Base-by-base conservation (phyloP, 2,888 invertebrate genomes). In the Rhamnusium bicolor region DNA sequence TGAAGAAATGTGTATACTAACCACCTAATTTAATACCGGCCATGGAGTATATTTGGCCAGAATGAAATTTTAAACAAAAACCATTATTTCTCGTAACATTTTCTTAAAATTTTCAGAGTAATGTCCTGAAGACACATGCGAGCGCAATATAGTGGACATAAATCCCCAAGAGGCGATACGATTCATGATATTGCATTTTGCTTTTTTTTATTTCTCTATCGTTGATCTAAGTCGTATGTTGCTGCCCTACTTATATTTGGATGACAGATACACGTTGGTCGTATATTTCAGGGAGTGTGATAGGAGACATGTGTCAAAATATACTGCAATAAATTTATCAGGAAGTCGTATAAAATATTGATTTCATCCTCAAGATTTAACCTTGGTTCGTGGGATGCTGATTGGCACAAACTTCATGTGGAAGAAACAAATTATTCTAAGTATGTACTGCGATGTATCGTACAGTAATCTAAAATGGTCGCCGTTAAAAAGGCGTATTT, bases 271-370 rank as follows among this genome's bases (percentile, higher is more conserved):
- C 60, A 69, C 47, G 69, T 51, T 58, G 60, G 49, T 21, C 60
- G n/a, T 60, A 60, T 69, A 69, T 69, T 60, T 60, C 12, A 10
- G 12, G 8, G 27, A 16, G 49, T 60, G 60, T 14, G 47, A 58
- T 49, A 60, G 27, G 16, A 19, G 60, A 66, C 66, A 60, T 60
- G 71, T 60, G 66, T 67, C 71, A 71, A 60, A 71, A 58, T 58
- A 58, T 51, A 49, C 58, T 60, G 60, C 58, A 58, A 67, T 71
- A 71, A 71, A 71, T 71, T 58, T 51, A 66, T 51, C 70, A 54
- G 47, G 32, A 21, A 56, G 18, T 53, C 24, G 56, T 60, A 58
- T 65, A 58, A 70, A 53, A 32, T 71, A 71, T 58, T 53, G 71
- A 71, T 66, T 60, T 29, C 18, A 8, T 51, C 29, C 29, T 24